Conservation (phyloP, 2,797 vertebrate species). For the Sparidentex hasta region DNA sequence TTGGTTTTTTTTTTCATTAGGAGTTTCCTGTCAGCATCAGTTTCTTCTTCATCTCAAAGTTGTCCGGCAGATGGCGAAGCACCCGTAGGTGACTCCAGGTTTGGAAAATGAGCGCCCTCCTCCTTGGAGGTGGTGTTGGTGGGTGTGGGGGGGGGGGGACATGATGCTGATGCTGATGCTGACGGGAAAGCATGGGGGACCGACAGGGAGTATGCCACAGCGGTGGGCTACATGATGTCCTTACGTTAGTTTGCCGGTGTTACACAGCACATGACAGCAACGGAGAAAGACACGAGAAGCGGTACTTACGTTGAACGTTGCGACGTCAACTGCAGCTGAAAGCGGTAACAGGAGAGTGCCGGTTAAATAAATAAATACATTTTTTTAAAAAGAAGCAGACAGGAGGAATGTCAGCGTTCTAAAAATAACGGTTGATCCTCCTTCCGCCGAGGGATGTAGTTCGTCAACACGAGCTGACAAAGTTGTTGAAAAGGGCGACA, state of each 20-base stretch:
- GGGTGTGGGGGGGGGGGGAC: constrained; percentile 7
- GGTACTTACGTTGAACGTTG: not conserved
- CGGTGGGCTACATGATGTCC: not conserved
- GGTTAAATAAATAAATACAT: constrained; percentile 4
- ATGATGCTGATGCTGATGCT: constrained; percentile 70
- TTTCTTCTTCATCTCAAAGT: constrained; percentile 40
- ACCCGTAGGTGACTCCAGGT: constrained; percentile 43
- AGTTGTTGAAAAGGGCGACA: constrained; percentile 69
- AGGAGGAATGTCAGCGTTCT: constrained; percentile 7
- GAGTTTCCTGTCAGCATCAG: constrained; percentile 37
- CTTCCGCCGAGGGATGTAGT: constrained; percentile 53
- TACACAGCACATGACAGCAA: not conserved
- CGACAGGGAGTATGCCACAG: constrained; percentile 1
- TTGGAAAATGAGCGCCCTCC: constrained; percentile 9
- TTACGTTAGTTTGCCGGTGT: not conserved
- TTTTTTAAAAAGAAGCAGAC: not conserved
- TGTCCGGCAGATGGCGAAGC: constrained; percentile 79
- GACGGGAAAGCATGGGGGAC: constrained; percentile 34
- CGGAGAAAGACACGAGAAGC: not conserved
- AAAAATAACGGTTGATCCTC: not conserved
- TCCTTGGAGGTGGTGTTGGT: too few relatives aligned
- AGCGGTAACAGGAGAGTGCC: not conserved
- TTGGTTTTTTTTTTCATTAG: not conserved
- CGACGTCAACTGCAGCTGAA: constrained; percentile 21
- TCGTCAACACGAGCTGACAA: constrained; percentile 58